Base-by-base conservation (phyloP, 2,797 vertebrate genomes). In the Rhodeus uyekii region DNA sequence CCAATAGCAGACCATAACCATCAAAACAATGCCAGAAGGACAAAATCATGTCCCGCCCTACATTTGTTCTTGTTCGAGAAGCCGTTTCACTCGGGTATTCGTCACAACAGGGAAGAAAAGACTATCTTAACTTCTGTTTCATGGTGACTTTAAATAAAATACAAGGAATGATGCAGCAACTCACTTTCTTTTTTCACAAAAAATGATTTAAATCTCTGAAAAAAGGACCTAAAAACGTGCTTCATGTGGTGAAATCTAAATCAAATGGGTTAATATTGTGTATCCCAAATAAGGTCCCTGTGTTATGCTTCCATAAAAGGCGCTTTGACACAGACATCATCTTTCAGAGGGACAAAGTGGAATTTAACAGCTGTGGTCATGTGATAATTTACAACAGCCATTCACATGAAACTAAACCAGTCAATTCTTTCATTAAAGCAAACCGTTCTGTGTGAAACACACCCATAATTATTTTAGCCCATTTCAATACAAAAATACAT, bases 331-430 rank as follows among this genome's bases (percentile, higher is more conserved):
- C 27, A 71, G 68, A 71, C 44, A 71, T 36, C 46, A 72, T 72
- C 46, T 72, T 72, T 53, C 46, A 34, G 29, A 34, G 14, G 14
- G 24, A 24, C 14, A 69, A 69, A 68, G 68, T 71, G 44, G 68
- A 72, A 19, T 34, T 50, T 34, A 50, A 72, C 19, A 50, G 27
- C 69, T 73, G 19, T 4, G 14, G 46, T 73, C 46, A 53, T 58
- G 72, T 55, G 48, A 74, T 50, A 55, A 36, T 73, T 27, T 58
- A 74, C 50, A 74, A 34, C 72, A 74, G 50, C 22, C 50, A 74
- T 55, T 10, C 27, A 50, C 44, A 72, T 50, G 29, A 53, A 72
- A 36, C 46, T 39, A 71, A 71, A 48, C 18, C 69, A 50, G 29
- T 34, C 29, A 55, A 22, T 24, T 55, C 8, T 55, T 74, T 38